Base-by-base conservation (phyloP, 2,888 invertebrate genomes). In the Folsomia manolachei region DNA sequence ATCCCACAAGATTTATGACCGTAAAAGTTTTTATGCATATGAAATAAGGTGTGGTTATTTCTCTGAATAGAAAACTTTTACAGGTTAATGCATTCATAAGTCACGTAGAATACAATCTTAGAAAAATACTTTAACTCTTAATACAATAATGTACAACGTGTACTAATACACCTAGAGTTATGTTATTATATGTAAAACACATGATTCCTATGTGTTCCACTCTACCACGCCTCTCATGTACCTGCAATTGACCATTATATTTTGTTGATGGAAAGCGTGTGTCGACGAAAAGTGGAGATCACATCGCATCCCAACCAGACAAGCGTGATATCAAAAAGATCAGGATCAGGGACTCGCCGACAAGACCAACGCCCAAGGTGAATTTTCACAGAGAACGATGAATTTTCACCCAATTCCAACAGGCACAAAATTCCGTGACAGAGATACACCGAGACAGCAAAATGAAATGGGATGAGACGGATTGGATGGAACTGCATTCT, bases 31-130 rank as follows among this genome's bases (percentile, higher is more conserved):
- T 39, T 39, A 39, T 39, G 39, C 39, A 39, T 39, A 9, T 39
- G 39, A 39, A 39, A 39, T 39, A 39, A 39, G n/a, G 14, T 39
- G 39, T 39, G 39, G 7, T 39, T 39, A 39, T 39, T 39, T 9
- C 14, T 39, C 14, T 39, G 39, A 39, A 39, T 39, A 39, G 14
- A 39, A 39, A 4, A 14, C 39, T 9, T 39, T 39, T 14, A 39
- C 25, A 25, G 24, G 24, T 63, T 63, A 23, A 63, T 63, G 63
- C 63, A 63, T 63, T 21, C 63, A 25, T 11, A 63, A 24, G 63
- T 25, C 21, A 25, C 25, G 25, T n/a, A n/a, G n/a, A 51, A 21
- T 9, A 60, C 14, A 60, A 60, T 60, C 14, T 19, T 9, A 19
- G 14, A 60, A 19, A 60, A n/a, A n/a, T n/a, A n/a, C n/a, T n/a